phyloP scores from a whole-genome alignment of 2,113 vertebrate genomes.

The Hucho hucho region DNA sequence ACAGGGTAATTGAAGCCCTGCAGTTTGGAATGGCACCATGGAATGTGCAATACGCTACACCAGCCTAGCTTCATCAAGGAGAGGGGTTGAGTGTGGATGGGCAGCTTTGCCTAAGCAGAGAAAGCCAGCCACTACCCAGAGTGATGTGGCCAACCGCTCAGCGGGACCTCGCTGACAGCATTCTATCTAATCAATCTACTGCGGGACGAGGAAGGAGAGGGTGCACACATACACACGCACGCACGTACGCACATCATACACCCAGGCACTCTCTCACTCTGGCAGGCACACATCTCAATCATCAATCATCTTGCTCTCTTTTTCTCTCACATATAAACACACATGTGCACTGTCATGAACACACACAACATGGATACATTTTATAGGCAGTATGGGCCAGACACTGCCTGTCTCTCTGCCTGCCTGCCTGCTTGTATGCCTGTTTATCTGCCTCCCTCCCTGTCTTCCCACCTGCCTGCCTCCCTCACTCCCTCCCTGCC shows the following conservation, averaged over 20 bases:
- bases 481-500: background rate
- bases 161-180: constrained; percentile 35
- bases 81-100: constrained; percentile 43
- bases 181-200: constrained; percentile 57
- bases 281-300: constrained; percentile 31
- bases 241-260: constrained; percentile 10
- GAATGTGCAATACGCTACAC: constrained; percentile 39
- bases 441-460: no score
- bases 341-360: constrained; percentile 12
- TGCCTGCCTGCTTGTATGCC: constrained; percentile 23
- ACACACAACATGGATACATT: constrained; percentile 18
- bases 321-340: constrained; percentile 32
- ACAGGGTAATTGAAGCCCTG: constrained; percentile 49
- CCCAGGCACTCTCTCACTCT: no score
- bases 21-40: constrained; percentile 35
- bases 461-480: constrained; percentile 26
- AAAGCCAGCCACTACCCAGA: constrained; percentile 35
- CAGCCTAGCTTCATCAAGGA: constrained; percentile 49
- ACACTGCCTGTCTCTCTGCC: constrained; percentile 32
- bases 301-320: constrained; percentile 40
- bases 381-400: constrained; percentile 15
- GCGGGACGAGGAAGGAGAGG: constrained; percentile 16
- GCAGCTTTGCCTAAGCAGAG: constrained; percentile 50
- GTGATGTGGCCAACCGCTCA: constrained; percentile 47
- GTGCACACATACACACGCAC: no score